A percentile compares a stretch with the other conserved stretches of the same genome.
These are phyloP conservation scores for Synergus itoensis DNA, from an alignment of 2,888 invertebrate species.

Conservation along the genomic window DNA sequence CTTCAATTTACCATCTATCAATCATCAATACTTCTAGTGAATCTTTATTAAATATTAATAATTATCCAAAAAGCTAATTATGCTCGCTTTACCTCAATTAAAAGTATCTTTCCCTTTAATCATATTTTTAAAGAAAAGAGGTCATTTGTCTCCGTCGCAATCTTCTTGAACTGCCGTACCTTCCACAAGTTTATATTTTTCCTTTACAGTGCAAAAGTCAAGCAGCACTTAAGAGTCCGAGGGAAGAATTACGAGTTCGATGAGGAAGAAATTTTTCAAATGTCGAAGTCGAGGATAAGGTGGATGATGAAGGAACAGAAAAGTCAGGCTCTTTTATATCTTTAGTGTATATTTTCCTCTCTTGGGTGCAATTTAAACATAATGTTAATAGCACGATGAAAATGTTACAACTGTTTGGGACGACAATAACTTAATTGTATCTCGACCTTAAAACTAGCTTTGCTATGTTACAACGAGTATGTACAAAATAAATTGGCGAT, in stretches of 20 bases:
- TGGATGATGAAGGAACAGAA: neutral
- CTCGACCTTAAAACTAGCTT: conserved; percentile 59
- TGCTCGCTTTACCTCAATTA: too few species aligned
- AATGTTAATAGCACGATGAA: conserved; percentile 63
- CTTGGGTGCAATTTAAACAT: conserved; percentile 72
- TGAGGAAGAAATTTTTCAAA: neutral
- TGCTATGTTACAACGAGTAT: conserved; percentile 70
- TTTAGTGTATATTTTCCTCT: conserved; percentile 68
- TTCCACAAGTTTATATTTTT: too few species aligned
- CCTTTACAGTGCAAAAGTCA: too few species aligned
- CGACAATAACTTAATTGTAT: conserved; percentile 63
- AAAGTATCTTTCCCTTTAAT: too few species aligned
- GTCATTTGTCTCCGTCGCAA: too few species aligned
- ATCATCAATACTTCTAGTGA: too few species aligned
- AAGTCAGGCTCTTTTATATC: neutral
- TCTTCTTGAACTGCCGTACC: too few species aligned
- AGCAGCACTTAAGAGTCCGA: neutral
- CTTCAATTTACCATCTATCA: too few species aligned
- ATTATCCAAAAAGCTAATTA: too few species aligned
- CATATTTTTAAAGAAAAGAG: too few species aligned
- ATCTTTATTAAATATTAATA: too few species aligned
- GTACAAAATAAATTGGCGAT: conserved; percentile 68
- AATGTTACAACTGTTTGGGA: conserved; percentile 60
- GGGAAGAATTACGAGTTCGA: neutral
- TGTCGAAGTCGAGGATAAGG: neutral